phyloP scores from a whole-genome alignment of 1,140 invertebrate genomes.

The Aphelenchoides avenae region DNA sequence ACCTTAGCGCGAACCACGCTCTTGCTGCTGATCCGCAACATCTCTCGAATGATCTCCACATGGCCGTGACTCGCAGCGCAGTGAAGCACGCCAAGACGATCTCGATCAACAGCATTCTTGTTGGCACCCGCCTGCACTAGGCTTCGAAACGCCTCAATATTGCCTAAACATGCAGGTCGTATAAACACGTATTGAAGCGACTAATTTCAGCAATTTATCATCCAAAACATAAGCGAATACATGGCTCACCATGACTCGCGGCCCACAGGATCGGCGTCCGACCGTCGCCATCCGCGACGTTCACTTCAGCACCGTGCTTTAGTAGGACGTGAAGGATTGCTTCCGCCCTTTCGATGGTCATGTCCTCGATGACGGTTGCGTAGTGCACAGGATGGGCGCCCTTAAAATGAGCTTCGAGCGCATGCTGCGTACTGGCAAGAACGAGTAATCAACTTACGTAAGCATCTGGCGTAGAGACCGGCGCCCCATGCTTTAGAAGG shows the following conservation, averaged over 20 bases:
- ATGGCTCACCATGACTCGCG: conserved; percentile 75
- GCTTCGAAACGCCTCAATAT: conserved; percentile 78
- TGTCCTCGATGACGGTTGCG: conserved; percentile 85
- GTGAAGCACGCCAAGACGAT: conserved; percentile 70
- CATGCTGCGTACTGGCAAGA: too few relatives aligned
- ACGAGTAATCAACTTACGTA: neutral
- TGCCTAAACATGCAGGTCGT: conserved; percentile 64
- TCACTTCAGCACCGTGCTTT: conserved; percentile 71
- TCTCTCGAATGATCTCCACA: conserved; percentile 80
- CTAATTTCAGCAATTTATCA: neutral
- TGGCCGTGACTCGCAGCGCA: conserved; percentile 92
- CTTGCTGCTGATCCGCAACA: conserved; percentile 73
- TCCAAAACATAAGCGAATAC: too few relatives aligned
- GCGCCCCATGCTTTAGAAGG: conserved; percentile 75
- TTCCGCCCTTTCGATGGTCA: conserved; percentile 64
- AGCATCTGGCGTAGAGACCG: conserved; percentile 74
- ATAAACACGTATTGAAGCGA: conserved; percentile 8
- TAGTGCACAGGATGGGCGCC: conserved; percentile 92
- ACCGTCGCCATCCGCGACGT: conserved; percentile 81
- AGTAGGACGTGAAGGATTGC: conserved; percentile 79
- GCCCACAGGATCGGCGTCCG: conserved; percentile 91
- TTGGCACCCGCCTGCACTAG: conserved; percentile 78
- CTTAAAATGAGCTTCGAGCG: conserved; percentile 66
- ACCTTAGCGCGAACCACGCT: conserved; percentile 62
- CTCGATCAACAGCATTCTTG: conserved; percentile 74